These are phyloP conservation scores for Semaprochilodus insignis DNA, from an alignment of 2,797 vertebrate genomes.

Conservation along the genomic window DNA sequence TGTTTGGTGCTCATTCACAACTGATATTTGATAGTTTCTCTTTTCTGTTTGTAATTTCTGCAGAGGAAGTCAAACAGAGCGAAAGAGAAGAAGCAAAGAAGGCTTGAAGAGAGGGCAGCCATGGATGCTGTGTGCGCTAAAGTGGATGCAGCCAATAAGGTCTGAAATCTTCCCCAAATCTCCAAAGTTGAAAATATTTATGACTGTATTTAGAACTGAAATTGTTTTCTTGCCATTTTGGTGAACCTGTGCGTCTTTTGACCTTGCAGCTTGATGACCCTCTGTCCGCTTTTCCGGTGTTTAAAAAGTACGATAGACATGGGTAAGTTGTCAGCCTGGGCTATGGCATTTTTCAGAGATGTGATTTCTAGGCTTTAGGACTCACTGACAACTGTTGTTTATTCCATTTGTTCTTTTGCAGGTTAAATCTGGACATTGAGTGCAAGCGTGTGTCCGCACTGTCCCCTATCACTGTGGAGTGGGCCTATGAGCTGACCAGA, in stretches of 20 bases:
- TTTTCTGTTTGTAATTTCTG: background rate
- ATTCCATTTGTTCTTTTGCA: constrained; percentile 63
- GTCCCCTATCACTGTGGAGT: constrained; percentile 88
- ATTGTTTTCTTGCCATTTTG: constrained; percentile 4
- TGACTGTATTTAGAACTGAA: background rate
- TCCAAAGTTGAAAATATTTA: background rate
- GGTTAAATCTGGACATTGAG: constrained; percentile 92
- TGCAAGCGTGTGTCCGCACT: constrained; percentile 87
- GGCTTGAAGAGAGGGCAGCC: constrained; percentile 90
- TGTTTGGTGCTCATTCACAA: background rate
- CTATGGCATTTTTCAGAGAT: background rate
- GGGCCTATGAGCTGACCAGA: constrained; percentile 94
- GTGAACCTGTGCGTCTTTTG: background rate
- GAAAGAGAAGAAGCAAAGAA: constrained; percentile 94
- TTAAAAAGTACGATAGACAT: constrained; percentile 95
- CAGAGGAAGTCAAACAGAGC: constrained; percentile 93
- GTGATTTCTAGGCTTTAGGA: background rate
- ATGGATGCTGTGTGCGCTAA: constrained; percentile 94
- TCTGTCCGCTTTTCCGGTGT: constrained; percentile 90
- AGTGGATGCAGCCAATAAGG: constrained; percentile 95
- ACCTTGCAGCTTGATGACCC: constrained; percentile 88
- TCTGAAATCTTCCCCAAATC: constrained; percentile 44
- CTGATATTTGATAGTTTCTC: background rate
- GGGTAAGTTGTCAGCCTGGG: constrained; percentile 79
- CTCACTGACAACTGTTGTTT: background rate